Evolutionary conservation across 1,140 invertebrate species (phyloP).

Genomic region (Drosophila eugracilis): DNA sequence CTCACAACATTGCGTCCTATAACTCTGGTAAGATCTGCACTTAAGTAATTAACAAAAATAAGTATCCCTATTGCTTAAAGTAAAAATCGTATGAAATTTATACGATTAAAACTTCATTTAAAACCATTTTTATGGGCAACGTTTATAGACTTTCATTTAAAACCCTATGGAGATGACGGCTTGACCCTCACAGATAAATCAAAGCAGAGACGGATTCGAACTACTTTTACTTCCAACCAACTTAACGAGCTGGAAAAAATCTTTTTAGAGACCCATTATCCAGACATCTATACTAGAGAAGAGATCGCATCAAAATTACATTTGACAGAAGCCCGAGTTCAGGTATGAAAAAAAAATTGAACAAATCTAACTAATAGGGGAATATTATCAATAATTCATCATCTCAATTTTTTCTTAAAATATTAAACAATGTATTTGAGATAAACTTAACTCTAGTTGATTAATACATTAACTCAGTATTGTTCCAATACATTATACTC

Average conservation of each 20-base stretch:
- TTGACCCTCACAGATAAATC: constrained; percentile 93
- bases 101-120: too few species aligned
- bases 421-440: too few species aligned
- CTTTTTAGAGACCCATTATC: constrained; percentile 99
- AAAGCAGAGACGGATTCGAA: constrained; percentile 96
- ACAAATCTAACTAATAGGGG: too few species aligned
- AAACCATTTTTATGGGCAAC: not conserved
- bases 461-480: too few species aligned
- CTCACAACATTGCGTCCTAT: constrained; percentile 61
- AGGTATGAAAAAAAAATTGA: constrained; percentile 89
- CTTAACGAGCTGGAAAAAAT: constrained; percentile 98
- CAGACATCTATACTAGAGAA: constrained; percentile 99
- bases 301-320: constrained; percentile 99
- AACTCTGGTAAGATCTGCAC: constrained; percentile 51
- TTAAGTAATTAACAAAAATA: not conserved
- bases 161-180: constrained; percentile 88
- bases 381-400: too few species aligned
- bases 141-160: constrained; percentile 61
- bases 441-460: too few species aligned
- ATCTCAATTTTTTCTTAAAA: too few species aligned
- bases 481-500: too few species aligned
- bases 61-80: too few species aligned
- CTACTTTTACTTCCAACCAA: constrained; percentile 98
- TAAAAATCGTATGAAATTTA: too few species aligned
- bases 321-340: constrained; percentile 98